A percentile compares a stretch with the other conserved stretches of the same genome.
phyloP scores from a whole-genome alignment of 2,888 invertebrate species.

The Arge pagana region DNA sequence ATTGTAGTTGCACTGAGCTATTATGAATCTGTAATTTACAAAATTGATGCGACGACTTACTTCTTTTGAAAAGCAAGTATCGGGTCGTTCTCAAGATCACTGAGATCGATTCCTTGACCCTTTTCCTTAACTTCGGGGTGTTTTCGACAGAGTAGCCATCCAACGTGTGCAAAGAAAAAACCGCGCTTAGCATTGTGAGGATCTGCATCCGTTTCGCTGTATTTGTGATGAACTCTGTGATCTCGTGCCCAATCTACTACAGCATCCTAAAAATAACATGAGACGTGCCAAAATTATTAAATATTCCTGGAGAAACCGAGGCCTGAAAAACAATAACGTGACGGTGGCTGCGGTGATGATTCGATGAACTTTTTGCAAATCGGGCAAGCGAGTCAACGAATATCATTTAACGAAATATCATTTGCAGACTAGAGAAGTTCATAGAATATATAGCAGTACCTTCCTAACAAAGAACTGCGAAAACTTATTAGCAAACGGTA shows the following conservation, averaged over 20 bases:
- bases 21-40: neutral
- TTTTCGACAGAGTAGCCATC: conserved; percentile 90
- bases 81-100: conserved; percentile 81
- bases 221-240: conserved; percentile 87
- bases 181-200: conserved; percentile 91
- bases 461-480: too few species aligned
- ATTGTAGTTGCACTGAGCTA: neutral
- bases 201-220: conserved; percentile 91
- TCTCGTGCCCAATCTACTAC: conserved; percentile 80
- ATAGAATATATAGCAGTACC: neutral
- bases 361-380: neutral
- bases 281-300: neutral
- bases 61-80: conserved; percentile 87
- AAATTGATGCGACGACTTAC: conserved; percentile 61
- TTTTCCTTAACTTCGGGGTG: conserved; percentile 88
- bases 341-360: neutral
- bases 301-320: neutral
- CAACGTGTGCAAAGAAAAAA: conserved; percentile 95
- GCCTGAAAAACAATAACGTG: neutral
- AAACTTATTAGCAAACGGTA: too few species aligned
- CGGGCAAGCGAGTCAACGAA: neutral
- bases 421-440: neutral
- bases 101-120: conserved; percentile 83
- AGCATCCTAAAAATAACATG: conserved; percentile 64
- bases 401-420: neutral